Base-by-base conservation (phyloP, 2,797 vertebrate genomes). In the Picus viridis region DNA sequence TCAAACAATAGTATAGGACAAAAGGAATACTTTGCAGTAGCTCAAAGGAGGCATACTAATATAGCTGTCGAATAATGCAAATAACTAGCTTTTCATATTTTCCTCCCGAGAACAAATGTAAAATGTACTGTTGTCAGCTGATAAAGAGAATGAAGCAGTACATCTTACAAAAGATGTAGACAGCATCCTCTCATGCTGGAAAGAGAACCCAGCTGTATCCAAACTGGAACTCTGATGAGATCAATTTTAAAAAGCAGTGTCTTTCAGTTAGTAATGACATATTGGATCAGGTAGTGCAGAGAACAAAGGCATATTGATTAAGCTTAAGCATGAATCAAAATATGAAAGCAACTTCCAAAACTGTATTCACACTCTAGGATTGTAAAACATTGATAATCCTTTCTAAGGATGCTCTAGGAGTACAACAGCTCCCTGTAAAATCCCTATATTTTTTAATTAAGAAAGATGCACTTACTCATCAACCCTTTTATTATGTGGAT, bases 361-460 rank as follows among this genome's bases (percentile, higher is more conserved):
- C 22, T 65, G 2, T 51, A 20, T 67, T 89, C 22, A 45, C 72
- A 16, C 14, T 56, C 53, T 1, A 77, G 24, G 32, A 30, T 18
- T 69, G 49, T 83, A 36, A 85, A 91, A n/a, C 23, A 34, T 6
- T 54, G 16, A 64, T 78, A 86, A 71, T 34, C 8, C 22, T 85
- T 93, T 82, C 47, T 74, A 49, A 64, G 54, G 29, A 86, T 81
- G 63, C 41, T 89, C 29, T 47, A 74, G 71, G 36, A 53, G 39
- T 80, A 57, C 45, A 75, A 32, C 43, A 84, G 36, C 59, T 96
- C 96, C 91, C 95, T 93, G 93, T 84, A 89, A 94, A 67, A 39
- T 45, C 67, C 29, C 45, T 64, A 5, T 32, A 14, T 34, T 80
- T 96, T 70, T 83, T 59, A 92, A 43, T 93, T 88, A 6, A 69